Base-by-base conservation (phyloP, 2,113 vertebrate species). In the Fregetta grallaria region DNA sequence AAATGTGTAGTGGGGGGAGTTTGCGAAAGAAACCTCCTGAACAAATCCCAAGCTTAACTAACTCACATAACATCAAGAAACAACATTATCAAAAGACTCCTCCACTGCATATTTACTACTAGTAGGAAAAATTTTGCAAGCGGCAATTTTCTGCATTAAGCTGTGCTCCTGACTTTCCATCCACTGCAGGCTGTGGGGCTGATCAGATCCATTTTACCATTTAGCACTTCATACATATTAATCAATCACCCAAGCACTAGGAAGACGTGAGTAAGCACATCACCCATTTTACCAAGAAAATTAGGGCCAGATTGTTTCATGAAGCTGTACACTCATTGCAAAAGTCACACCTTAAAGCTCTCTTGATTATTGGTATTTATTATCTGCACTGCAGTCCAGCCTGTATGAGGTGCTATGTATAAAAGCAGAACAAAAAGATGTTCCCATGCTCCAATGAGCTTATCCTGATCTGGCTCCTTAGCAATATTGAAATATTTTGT, bases 401-500 rank as follows among this genome's bases (percentile, higher is more conserved):
- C 52, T 56, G 78, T 56, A 92, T 81, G 88, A 95, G 65, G 86
- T 95, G 88, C 90, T 93, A 88, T 6, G 15, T 18, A 56, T 20
- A 91, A 95, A 92, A 89, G 15, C 73, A 79, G 73, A 82, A 76
- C 36, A 38, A 66, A 94, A 93, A 91, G 84, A 76, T 73, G 73
- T 45, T 96, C 84, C 70, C 34, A 7, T 78, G 89, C 18, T 92
- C 91, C 95, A 90, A 27, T 62, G 77, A 92, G 76, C 53, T 79
- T 91, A 82, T 71, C 85, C 66, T 17, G 0, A 91, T 79, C 91
- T 83, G 71, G 86, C 94, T 92, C 91, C 84, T 85, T 92, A 96
- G 92, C 74, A 96, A 76, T 96, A 85, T 66, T 94, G 84, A 87
- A 96, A 92, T 76, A 80, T 94, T 95, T 91, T 82, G 66, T 85